Percentiles rank a stretch among this genome's conserved stretches.
Evolutionary conservation across 2,113 vertebrate species (phyloP).

Genomic region (Aplodontia rufa): DNA sequence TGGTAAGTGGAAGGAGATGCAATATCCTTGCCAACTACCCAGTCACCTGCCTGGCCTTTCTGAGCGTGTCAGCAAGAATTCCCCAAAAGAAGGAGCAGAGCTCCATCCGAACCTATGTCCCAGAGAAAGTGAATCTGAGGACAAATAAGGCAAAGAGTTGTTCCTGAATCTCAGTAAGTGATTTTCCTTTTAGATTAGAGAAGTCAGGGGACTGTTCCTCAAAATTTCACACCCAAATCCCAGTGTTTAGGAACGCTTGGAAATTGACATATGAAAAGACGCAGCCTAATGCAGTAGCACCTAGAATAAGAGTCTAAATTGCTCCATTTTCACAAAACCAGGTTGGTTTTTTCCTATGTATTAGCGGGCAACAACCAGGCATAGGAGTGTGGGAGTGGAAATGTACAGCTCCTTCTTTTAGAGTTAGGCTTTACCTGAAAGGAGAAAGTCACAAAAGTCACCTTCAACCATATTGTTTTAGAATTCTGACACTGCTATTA

Average conservation of each 20-base stretch:
- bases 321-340: not conserved
- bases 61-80: constrained; percentile 44
- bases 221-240: not conserved
- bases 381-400: too few relatives aligned
- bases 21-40: not conserved
- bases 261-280: not conserved
- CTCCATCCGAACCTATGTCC: not conserved
- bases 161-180: not conserved
- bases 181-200: not conserved
- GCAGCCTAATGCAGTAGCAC: not conserved
- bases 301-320: not conserved
- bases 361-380: not conserved
- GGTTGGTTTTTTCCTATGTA: not conserved
- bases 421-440: not conserved
- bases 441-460: not conserved
- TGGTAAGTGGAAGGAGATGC: constrained; percentile 62
- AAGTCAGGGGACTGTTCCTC: not conserved
- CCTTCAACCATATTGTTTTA: not conserved
- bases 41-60: constrained; percentile 23
- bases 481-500: not conserved
- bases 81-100: not conserved
- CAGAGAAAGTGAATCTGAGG: constrained; percentile 27
- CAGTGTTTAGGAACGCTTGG: not conserved
- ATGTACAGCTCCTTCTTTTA: not conserved
- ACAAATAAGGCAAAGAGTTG: not conserved